A percentile compares a stretch with the other conserved stretches of the same genome.
These are phyloP conservation scores for Drosophila chauvacae DNA, from an alignment of 1,140 invertebrate species.

Conservation along the genomic window DNA sequence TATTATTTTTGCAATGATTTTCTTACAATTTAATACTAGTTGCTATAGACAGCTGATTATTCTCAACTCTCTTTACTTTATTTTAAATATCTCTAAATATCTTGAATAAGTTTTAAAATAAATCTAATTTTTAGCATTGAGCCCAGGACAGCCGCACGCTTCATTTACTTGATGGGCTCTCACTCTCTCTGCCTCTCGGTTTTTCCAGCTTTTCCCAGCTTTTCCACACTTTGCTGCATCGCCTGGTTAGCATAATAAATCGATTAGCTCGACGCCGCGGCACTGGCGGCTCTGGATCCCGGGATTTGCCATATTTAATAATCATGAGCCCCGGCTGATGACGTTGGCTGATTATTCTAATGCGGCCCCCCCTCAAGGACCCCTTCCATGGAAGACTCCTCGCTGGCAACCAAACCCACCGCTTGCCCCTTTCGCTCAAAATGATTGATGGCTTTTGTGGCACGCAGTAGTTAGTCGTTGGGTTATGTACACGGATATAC, in stretches of 20 bases:
- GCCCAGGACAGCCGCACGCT: constrained; percentile 32
- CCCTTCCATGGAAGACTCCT: constrained; percentile 11
- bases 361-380: constrained; percentile 22
- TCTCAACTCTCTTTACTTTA: no score
- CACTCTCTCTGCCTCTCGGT: constrained; percentile 2
- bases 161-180: constrained; percentile 62
- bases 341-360: constrained; percentile 79
- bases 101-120: constrained; percentile 25
- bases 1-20: neutral
- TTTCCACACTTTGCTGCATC: constrained; percentile 73
- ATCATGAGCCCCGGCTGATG: constrained; percentile 68
- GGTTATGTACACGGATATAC: constrained; percentile 38
- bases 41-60: no score
- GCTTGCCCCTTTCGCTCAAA: constrained; percentile 81
- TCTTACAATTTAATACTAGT: neutral
- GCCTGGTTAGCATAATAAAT: constrained; percentile 82
- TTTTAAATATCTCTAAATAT: neutral
- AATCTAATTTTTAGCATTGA: neutral
- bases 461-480: constrained; percentile 61
- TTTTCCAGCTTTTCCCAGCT: constrained; percentile 18
- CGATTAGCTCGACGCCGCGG: constrained; percentile 64
- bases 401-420: constrained; percentile 26
- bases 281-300: constrained; percentile 12
- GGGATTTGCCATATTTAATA: constrained; percentile 80
- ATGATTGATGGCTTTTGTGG: constrained; percentile 82